Evolutionary conservation across 2,113 vertebrate species (phyloP).

Genomic region (Tauraco erythrolophus): DNA sequence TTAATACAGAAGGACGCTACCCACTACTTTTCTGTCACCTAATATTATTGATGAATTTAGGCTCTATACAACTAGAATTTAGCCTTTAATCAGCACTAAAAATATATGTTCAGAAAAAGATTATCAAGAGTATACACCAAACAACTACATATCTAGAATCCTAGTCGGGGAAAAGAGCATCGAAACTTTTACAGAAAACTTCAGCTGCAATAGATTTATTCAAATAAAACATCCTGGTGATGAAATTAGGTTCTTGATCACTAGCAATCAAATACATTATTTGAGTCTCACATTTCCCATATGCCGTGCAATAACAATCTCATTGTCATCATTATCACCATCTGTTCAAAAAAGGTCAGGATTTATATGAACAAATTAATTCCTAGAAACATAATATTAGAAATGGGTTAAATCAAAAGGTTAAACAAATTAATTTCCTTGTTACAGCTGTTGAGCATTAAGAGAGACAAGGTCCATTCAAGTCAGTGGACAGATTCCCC

Average conservation of each 20-base stretch:
- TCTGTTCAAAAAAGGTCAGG: constrained; percentile 48
- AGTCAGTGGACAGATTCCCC: not conserved
- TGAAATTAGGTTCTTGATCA: not conserved
- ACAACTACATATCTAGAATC: not conserved
- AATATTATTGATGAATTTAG: not conserved
- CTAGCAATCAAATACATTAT: not conserved
- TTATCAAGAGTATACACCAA: not conserved
- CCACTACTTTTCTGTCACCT: not conserved
- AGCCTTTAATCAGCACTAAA: not conserved
- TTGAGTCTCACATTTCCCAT: not conserved
- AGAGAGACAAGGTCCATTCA: not conserved
- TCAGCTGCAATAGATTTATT: not conserved
- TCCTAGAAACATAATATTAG: constrained; percentile 19
- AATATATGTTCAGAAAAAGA: not conserved
- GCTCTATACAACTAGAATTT: not conserved
- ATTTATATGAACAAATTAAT: not conserved
- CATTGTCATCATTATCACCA: constrained; percentile 8
- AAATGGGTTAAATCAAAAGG: constrained; percentile 18
- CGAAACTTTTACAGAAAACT: not conserved
- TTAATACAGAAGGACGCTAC: not conserved
- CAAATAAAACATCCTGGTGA: not conserved
- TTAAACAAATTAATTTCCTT: constrained; percentile 33
- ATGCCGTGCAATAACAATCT: not conserved
- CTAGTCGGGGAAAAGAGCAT: not conserved
- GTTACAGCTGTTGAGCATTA: not conserved